phyloP scores from a whole-genome alignment of 2,113 vertebrate genomes.

The Chauna torquata region DNA sequence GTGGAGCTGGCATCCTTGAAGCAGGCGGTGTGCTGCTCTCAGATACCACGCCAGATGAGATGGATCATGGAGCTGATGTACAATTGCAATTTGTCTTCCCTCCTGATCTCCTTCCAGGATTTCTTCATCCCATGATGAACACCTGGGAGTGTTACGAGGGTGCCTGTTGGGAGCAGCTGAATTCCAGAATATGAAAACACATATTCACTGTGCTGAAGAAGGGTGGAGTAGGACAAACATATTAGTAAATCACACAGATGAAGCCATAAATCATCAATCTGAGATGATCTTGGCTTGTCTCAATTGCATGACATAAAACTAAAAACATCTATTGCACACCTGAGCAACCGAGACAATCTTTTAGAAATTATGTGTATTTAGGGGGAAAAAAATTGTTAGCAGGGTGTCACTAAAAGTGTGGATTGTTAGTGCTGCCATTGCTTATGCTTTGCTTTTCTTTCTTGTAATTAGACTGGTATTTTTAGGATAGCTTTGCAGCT shows the following conservation, averaged over 20 bases:
- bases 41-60: neutral
- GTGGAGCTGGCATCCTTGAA: neutral
- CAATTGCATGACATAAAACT: neutral
- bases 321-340: neutral
- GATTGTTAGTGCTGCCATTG: neutral
- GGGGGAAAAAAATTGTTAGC: neutral
- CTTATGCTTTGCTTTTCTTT: neutral
- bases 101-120: neutral
- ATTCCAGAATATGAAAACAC: neutral
- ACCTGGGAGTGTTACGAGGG: neutral
- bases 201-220: neutral
- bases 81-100: neutral
- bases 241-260: neutral
- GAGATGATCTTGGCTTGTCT: neutral
- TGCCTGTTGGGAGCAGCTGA: neutral
- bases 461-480: conserved; percentile 44
- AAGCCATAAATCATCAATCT: neutral
- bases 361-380: neutral
- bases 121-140: neutral
- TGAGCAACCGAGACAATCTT: neutral
- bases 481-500: conserved; percentile 54
- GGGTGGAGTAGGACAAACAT: neutral
- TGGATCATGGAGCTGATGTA: neutral
- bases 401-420: neutral
- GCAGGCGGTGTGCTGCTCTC: neutral